Evolutionary conservation across 2,113 vertebrate species (phyloP).

Genomic region (Hyperopisus bebe): DNA sequence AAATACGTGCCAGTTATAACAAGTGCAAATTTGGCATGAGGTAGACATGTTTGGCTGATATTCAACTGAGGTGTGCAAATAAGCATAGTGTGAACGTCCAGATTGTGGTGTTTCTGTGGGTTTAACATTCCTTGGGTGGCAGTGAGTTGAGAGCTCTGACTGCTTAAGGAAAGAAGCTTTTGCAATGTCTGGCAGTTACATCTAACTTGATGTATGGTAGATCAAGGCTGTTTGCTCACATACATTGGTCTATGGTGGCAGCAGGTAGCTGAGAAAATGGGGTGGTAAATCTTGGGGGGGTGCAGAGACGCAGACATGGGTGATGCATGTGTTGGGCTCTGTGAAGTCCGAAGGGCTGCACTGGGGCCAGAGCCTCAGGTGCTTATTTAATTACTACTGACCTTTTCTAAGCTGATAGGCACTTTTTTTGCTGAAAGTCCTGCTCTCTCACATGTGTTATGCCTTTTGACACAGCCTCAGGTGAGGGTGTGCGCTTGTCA

Average conservation of each 20-base stretch:
- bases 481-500: neutral
- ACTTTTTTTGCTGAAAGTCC: neutral
- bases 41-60: too few species aligned
- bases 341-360: neutral
- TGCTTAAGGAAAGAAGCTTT: too few species aligned
- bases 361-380: neutral
- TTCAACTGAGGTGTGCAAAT: too few species aligned
- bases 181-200: too few species aligned
- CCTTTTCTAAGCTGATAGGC: neutral
- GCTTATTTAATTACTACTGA: neutral
- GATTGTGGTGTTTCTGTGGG: too few species aligned
- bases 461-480: neutral
- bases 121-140: too few species aligned
- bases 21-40: too few species aligned
- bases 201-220: neutral
- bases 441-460: neutral
- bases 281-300: neutral
- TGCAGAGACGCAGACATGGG: neutral
- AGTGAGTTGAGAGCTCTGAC: too few species aligned
- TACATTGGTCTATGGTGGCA: neutral
- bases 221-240: neutral
- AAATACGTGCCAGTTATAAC: too few species aligned
- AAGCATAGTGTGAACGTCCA: too few species aligned
- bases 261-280: neutral
- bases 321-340: neutral